Percentiles rank a stretch among this genome's conserved stretches.
Conservation (phyloP, 1,140 invertebrate species). For the Leptopilina boulardi region DNA sequence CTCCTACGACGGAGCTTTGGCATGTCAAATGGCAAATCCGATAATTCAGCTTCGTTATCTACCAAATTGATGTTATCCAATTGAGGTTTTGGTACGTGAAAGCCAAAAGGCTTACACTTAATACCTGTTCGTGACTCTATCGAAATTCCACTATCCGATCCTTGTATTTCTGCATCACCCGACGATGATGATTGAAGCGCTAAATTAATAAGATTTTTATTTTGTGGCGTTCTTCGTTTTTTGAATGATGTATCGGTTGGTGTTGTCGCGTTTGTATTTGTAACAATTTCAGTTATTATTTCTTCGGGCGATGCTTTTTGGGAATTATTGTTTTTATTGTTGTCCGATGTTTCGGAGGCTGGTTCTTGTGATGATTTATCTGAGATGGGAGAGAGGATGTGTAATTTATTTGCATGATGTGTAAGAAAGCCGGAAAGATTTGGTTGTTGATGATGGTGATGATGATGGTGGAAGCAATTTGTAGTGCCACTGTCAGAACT, state of each 20-base stretch:
- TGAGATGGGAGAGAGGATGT: conserved; percentile 91
- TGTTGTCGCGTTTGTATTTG: conserved; percentile 72
- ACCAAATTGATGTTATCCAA: conserved; percentile 73
- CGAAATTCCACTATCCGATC: conserved; percentile 90
- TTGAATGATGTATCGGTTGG: conserved; percentile 70
- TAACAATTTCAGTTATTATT: conserved; percentile 71
- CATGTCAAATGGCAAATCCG: conserved; percentile 91
- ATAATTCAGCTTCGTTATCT: conserved; percentile 78
- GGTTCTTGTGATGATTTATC: conserved; percentile 93
- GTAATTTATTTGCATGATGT: conserved; percentile 84
- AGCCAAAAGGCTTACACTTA: conserved; percentile 77
- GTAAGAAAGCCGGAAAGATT: conserved; percentile 80
- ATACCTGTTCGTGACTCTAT: conserved; percentile 87
- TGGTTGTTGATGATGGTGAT: conserved; percentile 73
- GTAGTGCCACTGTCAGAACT: conserved; percentile 86
- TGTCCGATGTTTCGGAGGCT: conserved; percentile 85
- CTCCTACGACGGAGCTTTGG: conserved; percentile 88
- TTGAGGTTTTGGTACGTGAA: conserved; percentile 78
- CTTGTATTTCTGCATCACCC: conserved; percentile 85
- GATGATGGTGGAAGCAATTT: conserved; percentile 72
- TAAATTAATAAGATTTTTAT: conserved; percentile 86
- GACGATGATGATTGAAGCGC: conserved; percentile 79
- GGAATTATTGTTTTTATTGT: conserved; percentile 86
- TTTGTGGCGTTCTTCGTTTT: conserved; percentile 82
- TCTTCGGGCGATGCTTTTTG: conserved; percentile 83